These are phyloP conservation scores for Ectemnius lituratus DNA, from an alignment of 2,888 invertebrate species.

Conservation along the genomic window DNA sequence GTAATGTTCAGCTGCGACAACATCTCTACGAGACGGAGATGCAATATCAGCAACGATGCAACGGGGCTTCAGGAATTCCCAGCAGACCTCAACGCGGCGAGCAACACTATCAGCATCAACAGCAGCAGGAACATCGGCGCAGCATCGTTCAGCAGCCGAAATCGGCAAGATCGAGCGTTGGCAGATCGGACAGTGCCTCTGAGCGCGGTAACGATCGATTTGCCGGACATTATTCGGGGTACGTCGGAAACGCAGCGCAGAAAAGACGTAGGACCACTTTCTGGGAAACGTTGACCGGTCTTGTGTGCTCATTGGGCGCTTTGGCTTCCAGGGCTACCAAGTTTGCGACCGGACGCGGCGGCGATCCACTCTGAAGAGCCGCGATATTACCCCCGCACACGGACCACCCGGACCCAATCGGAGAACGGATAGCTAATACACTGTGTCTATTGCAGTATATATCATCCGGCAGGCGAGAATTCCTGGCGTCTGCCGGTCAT, in stretches of 20 bases:
- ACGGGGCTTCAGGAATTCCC: conserved; percentile 42
- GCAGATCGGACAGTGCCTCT: conserved; percentile 44
- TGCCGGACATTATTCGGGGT: conserved; percentile 55
- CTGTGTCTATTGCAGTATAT: not conserved
- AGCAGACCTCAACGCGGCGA: conserved; percentile 34
- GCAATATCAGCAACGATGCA: conserved; percentile 37
- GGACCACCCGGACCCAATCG: conserved; percentile 1
- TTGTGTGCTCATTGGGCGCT: conserved; percentile 78
- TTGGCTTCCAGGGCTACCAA: conserved; percentile 76
- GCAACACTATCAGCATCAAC: conserved; percentile 32
- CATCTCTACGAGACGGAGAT: conserved; percentile 58
- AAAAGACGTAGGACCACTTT: conserved; percentile 71
- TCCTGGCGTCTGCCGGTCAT: no score
- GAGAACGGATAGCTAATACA: not conserved
- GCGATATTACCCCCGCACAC: conserved; percentile 26
- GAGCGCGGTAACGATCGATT: conserved; percentile 51
- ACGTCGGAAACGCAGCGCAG: conserved; percentile 58
- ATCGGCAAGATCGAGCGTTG: conserved; percentile 49
- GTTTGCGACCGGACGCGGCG: conserved; percentile 70
- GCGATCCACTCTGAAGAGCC: conserved; percentile 68
- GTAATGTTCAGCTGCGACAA: conserved; percentile 69
- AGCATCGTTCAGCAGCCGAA: conserved; percentile 64
- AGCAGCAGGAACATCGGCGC: conserved; percentile 38
- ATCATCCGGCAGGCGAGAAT: not conserved
- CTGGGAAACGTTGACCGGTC: conserved; percentile 78